phyloP scores from a whole-genome alignment of 2,888 invertebrate genomes.

The Cephonodes hylas region DNA sequence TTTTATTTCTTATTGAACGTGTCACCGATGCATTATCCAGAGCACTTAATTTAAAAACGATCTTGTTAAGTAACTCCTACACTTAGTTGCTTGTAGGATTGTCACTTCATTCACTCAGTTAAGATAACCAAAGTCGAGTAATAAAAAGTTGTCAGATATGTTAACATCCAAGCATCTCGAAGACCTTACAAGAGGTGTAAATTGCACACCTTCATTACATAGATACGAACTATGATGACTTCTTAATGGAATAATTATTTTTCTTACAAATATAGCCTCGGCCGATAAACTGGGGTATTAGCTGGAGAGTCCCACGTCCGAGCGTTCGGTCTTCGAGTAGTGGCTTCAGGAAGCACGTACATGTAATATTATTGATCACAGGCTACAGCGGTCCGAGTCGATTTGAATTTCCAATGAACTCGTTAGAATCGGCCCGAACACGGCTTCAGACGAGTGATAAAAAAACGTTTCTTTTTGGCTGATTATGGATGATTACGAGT shows the following conservation, averaged over 20 bases:
- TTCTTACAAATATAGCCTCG: not conserved
- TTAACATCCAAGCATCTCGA: constrained; percentile 34
- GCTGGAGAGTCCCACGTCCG: constrained; percentile 24
- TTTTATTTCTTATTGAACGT: not conserved
- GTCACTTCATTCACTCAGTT: constrained; percentile 55
- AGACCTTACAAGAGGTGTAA: constrained; percentile 7
- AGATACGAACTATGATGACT: not conserved
- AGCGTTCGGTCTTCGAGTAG: constrained; percentile 43
- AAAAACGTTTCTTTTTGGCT: constrained; percentile 65
- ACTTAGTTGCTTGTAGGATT: constrained; percentile 43
- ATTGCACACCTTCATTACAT: not conserved
- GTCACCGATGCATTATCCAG: constrained; percentile 28
- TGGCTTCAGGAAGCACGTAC: constrained; percentile 73
- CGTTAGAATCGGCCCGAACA: constrained; percentile 69
- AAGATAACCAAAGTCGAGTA: constrained; percentile 49
- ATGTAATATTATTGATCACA: constrained; percentile 80
- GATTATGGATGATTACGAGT: constrained; percentile 57
- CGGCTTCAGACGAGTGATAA: constrained; percentile 61
- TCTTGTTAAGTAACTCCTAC: constrained; percentile 44
- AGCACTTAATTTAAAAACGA: constrained; percentile 46
- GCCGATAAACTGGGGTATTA: not conserved
- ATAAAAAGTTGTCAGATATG: constrained; percentile 19
- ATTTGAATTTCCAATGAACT: constrained; percentile 81
- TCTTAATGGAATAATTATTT: constrained; percentile 3
- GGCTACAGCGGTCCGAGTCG: constrained; percentile 67